A percentile compares a stretch with the other conserved stretches of the same genome.
Conservation (phyloP, 2,888 invertebrate species). For the Spatulosminthurus flaviceps region DNA sequence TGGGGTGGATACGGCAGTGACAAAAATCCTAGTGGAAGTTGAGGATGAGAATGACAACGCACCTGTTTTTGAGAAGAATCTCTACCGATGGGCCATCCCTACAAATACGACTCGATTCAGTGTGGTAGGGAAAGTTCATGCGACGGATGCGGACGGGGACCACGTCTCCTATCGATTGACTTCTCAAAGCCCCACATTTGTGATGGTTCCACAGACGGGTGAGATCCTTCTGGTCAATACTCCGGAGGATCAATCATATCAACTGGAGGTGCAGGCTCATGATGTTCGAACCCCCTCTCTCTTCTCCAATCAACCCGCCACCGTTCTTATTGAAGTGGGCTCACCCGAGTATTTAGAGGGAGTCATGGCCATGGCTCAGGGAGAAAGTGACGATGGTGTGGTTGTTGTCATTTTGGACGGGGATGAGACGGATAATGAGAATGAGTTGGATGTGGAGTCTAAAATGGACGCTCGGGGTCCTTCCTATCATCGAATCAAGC, state of each 20-base stretch:
- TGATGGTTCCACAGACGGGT: constrained; percentile 92
- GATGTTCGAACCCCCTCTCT: constrained; percentile 80
- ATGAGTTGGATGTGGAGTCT: constrained; percentile 41
- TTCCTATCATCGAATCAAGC: constrained; percentile 73
- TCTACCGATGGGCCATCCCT: constrained; percentile 76
- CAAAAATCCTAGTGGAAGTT: constrained; percentile 80
- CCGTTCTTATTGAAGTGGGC: constrained; percentile 78
- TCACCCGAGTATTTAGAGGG: constrained; percentile 65
- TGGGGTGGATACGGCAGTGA: constrained; percentile 81
- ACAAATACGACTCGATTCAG: constrained; percentile 78
- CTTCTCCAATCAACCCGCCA: constrained; percentile 76
- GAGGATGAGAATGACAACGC: constrained; percentile 92
- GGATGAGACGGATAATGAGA: constrained; percentile 54
- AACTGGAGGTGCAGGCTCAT: constrained; percentile 82
- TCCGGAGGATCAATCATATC: constrained; percentile 74
- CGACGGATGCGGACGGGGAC: constrained; percentile 91
- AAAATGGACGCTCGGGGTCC: constrained; percentile 38
- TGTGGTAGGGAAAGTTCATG: constrained; percentile 84
- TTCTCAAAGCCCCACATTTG: constrained; percentile 81
- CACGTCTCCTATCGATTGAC: constrained; percentile 85
- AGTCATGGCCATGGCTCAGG: constrained; percentile 68
- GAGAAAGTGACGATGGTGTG: constrained; percentile 62
- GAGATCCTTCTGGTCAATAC: constrained; percentile 85
- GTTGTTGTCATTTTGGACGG: constrained; percentile 61
- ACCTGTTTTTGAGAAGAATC: constrained; percentile 80